Conservation (phyloP, 2,888 invertebrate species). For the Drosophila basisetae region DNA sequence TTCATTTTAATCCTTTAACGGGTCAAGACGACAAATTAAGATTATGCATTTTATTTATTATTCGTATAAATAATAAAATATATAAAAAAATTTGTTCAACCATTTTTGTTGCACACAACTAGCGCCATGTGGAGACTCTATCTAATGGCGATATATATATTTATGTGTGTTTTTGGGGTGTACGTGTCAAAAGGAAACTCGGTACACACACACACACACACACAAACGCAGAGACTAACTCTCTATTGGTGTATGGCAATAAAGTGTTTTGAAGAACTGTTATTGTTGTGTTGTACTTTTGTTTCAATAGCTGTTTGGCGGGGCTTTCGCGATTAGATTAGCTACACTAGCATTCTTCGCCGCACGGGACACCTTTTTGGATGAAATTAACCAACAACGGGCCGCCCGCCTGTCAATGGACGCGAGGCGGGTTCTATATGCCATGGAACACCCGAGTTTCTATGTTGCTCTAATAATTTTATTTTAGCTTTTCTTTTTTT, state of each 20-base stretch:
- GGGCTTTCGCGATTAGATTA: conserved; percentile 76
- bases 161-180: conserved; percentile 13
- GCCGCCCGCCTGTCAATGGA: conserved; percentile 45
- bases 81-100: conserved; percentile 32
- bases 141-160: not conserved
- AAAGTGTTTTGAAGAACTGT: conserved; percentile 62
- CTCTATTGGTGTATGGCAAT: conserved; percentile 75
- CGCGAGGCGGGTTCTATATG: conserved; percentile 2
- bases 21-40: conserved; percentile 78
- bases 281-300: conserved; percentile 56
- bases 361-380: conserved; percentile 52
- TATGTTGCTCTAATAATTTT: conserved; percentile 56
- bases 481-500: conserved; percentile 10
- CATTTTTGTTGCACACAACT: conserved; percentile 7
- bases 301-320: conserved; percentile 67
- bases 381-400: conserved; percentile 40
- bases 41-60: conserved; percentile 74
- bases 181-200: conserved; percentile 40
- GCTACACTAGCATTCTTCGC: conserved; percentile 16
- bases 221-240: conserved; percentile 13
- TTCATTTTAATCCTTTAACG: conserved; percentile 71
- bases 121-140: conserved; percentile 21
- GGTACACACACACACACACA: conserved; percentile 13
- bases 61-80: conserved; percentile 60
- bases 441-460: conserved; percentile 18